Evolutionary conservation across 2,113 vertebrate species (phyloP), one percentile per base, ranked within the genome.

Genomic region (Grantiella picta): DNA sequence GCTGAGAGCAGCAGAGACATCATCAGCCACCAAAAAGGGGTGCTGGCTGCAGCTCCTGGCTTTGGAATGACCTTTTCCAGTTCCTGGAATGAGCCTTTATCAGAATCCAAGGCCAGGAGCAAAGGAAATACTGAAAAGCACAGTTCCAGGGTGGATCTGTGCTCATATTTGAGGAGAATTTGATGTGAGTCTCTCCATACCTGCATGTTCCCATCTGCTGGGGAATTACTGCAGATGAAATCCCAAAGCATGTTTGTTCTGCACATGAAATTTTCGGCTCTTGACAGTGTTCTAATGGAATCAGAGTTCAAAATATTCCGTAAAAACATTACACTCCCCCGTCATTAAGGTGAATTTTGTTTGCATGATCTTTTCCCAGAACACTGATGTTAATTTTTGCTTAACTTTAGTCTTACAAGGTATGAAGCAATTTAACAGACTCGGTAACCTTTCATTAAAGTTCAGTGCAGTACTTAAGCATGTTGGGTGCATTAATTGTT

Each of bases 391-490:
- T 98, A 97, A 97, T 98, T 97, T 98, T 97, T 97, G 92, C 97
- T 98, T 97, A 97, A 98, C 97, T 97, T 98, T 97, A 97, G 95
- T 97, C 96, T 95, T 97, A 97, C 89, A 63, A 97, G 96, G 91
- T 97, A 94, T 75, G 95, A 98, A 98, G 97, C 95, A 96, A 96
- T 97, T 97, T 98, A 97, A 97, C 96, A 97, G 94, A 97, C 96
- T 96, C 53, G 9, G 97, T 98, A 98, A 98, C 97, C 97, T 98
- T 98, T 97, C 97, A 98, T 98, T 98, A 97, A 97, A 97, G 97
- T 97, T 97, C 96, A 97, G 96, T 87, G 94, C 94, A 77, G 92
- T 98, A 95, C 96, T 97, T 97, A 97, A 97, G 96, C 95, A 52
- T 97, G 96, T 97, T 85, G 95, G 97, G 93, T 95, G 97, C 96